A percentile compares a stretch with the other conserved stretches of the same genome.
These are phyloP conservation scores for Achroia grisella DNA, from an alignment of 1,140 invertebrate species.

Conservation along the genomic window DNA sequence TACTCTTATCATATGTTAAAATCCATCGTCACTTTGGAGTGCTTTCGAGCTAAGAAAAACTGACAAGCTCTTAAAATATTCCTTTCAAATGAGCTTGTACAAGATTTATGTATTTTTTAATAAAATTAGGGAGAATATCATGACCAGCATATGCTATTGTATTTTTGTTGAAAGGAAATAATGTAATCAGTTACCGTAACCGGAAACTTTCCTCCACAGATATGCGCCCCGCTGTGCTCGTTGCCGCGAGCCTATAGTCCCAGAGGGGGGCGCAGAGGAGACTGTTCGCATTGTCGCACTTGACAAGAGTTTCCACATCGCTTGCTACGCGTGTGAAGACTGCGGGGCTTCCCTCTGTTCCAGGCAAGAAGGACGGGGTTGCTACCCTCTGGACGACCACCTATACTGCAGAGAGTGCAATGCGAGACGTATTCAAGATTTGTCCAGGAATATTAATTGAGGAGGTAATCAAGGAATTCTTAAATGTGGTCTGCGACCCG, in stretches of 20 bases:
- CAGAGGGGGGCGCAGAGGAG: slow-evolving; percentile 94
- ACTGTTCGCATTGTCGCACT: slow-evolving; percentile 97
- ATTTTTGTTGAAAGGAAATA: too few species aligned
- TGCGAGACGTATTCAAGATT: slow-evolving; percentile 88
- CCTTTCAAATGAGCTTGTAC: too few species aligned
- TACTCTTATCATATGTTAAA: too few species aligned
- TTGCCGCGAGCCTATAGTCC: slow-evolving; percentile 95
- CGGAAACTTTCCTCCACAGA: too few species aligned
- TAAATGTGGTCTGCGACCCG: too few species aligned
- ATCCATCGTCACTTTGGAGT: too few species aligned
- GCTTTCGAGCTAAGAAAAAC: too few species aligned
- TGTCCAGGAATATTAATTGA: slow-evolving; percentile 83
- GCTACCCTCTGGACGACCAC: slow-evolving; percentile 97
- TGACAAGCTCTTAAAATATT: too few species aligned
- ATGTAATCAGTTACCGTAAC: too few species aligned
- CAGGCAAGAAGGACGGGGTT: slow-evolving; percentile 94
- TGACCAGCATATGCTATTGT: too few species aligned
- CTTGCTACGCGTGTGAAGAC: slow-evolving; percentile 99
- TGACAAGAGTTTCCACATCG: slow-evolving; percentile 95
- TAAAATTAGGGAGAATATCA: too few species aligned
- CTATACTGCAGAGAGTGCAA: slow-evolving; percentile 97
- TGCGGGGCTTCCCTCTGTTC: slow-evolving; percentile 94
- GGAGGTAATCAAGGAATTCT: background rate
- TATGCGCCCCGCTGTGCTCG: slow-evolving; percentile 97
- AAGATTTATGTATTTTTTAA: too few species aligned